phyloP scores from a whole-genome alignment of 2,797 vertebrate species.

The Poeciliopsis presidionis region DNA sequence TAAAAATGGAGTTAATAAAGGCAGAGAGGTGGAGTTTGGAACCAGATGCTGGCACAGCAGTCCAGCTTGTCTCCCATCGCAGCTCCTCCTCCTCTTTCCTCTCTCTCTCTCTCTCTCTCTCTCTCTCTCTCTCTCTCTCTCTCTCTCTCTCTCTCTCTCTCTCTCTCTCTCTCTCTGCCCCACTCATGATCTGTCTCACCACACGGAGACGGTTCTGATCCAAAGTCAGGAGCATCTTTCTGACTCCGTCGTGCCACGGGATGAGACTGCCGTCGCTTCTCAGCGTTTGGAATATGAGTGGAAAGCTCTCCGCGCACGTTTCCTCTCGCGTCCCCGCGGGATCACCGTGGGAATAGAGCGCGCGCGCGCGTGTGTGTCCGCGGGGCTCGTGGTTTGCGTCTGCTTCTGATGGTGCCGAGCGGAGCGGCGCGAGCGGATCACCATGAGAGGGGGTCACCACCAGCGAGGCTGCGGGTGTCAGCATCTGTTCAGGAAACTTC shows the following conservation, averaged over 20 bases:
- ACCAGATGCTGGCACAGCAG: conserved; percentile 55
- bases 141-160: too few species aligned
- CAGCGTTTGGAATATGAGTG: conserved; percentile 44
- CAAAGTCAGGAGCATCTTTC: conserved; percentile 17
- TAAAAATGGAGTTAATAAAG: conserved; percentile 12
- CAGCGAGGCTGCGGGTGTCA: conserved; percentile 86
- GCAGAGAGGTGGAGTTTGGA: conserved; percentile 45
- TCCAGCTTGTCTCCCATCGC: conserved; percentile 35
- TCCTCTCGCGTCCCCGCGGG: conserved; percentile 18
- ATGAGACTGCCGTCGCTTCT: conserved; percentile 11
- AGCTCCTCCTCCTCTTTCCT: conserved; percentile 38
- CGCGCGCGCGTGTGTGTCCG: not conserved
- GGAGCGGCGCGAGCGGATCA: conserved; percentile 69
- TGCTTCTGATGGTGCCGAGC: conserved; percentile 49
- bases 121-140: too few species aligned
- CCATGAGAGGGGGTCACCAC: conserved; percentile 85
- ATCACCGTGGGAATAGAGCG: conserved; percentile 48
- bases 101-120: too few species aligned
- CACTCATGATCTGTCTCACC: conserved; percentile 55
- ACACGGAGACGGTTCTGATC: conserved; percentile 36
- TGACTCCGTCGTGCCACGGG: conserved; percentile 41
- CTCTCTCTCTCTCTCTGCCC: not conserved
- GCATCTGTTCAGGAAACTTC: conserved; percentile 88
- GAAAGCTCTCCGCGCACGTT: conserved; percentile 27
- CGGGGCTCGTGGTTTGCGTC: conserved; percentile 43